phyloP scores from a whole-genome alignment of 2,797 vertebrate species.

The Telmatherina bonti region DNA sequence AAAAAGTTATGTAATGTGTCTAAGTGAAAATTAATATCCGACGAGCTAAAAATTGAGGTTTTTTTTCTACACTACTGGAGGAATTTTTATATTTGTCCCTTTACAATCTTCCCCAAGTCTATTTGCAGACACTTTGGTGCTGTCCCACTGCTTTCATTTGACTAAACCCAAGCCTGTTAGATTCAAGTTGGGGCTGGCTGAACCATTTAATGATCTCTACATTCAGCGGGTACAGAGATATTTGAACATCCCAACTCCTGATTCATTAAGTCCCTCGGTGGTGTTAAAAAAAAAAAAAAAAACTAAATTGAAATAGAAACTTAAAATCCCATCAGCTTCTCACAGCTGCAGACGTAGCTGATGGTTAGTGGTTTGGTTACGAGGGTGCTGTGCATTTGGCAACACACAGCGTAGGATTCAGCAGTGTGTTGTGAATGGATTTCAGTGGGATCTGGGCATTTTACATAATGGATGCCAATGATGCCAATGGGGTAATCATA shows the following conservation, averaged over 20 bases:
- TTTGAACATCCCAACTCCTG: slow-evolving; percentile 28
- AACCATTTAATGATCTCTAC: slow-evolving; percentile 62
- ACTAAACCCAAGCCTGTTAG: slow-evolving; percentile 45
- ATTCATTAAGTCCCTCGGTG: slow-evolving; percentile 42
- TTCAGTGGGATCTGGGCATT: slow-evolving; percentile 34
- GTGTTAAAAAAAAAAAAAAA: slow-evolving; percentile 43
- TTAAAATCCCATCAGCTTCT: background rate
- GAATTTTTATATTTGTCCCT: background rate
- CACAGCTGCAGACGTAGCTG: slow-evolving; percentile 43
- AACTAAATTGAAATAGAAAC: slow-evolving; percentile 17
- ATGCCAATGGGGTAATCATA: slow-evolving; percentile 59
- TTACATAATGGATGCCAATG: slow-evolving; percentile 57
- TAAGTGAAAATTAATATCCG: too few species aligned
- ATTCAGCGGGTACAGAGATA: slow-evolving; percentile 43
- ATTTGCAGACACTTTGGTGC: slow-evolving; percentile 54
- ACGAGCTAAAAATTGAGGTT: too few species aligned
- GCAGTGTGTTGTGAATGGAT: slow-evolving; percentile 54
- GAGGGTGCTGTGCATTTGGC: slow-evolving; percentile 37
- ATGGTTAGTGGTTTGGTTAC: slow-evolving; percentile 43
- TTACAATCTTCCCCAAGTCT: slow-evolving; percentile 6
- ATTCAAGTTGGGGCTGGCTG: slow-evolving; percentile 47
- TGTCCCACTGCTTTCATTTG: slow-evolving; percentile 56
- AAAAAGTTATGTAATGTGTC: too few species aligned
- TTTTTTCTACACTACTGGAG: slow-evolving; percentile 8
- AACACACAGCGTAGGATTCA: slow-evolving; percentile 62